Base-by-base conservation (phyloP, 2,113 vertebrate species). In the Syngnathoides biaculeatus region DNA sequence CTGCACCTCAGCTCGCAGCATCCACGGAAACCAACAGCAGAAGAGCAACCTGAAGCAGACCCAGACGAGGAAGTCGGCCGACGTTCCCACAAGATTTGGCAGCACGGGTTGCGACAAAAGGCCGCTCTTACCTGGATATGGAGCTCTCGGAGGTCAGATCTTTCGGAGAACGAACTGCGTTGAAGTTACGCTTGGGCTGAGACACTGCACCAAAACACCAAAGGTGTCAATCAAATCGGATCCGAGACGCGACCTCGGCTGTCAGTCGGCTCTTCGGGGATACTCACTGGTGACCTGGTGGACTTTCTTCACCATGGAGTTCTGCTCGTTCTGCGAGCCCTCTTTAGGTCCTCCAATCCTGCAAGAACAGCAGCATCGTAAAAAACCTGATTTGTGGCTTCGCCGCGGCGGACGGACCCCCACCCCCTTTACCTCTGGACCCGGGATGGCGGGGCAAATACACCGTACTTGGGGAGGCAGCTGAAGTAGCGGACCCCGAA, bases 21-120 rank as follows among this genome's bases (percentile, higher is more conserved):
- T 95, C 95, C 95, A 97, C 5, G 95, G 95, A 68, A 97, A 97
- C 95, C 95, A 97, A 80, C 95, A 97, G 85, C 95, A 96, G 90
- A 97, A 97, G 72, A 97, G 93, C 84, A 97, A 91, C 91, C 95
- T 97, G 90, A 17, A 78, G 73, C 66, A 45, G 67, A 35, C 17
- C n/a, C 13, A 8, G 56, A 50, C 7, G 30, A 38, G 4, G 20
- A 52, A 2, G 19, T 45, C 19, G 22, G 14, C 19, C 11, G 7
- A 19, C 65, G 27, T 14, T 15, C 1, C n/a, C 22, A 7, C 8
- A 42, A 22, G 13, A 42, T 10, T 8, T 30, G n/a, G 7, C 8
- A 26, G 15, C 55, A 30, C 15, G 0, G 30, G 3, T 4, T 11
- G 30, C 2, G 30, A 39, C 19, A 9, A 17, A 19, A 3, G 13